Base-by-base conservation (phyloP, 2,113 vertebrate species). In the Pongo pygmaeus region DNA sequence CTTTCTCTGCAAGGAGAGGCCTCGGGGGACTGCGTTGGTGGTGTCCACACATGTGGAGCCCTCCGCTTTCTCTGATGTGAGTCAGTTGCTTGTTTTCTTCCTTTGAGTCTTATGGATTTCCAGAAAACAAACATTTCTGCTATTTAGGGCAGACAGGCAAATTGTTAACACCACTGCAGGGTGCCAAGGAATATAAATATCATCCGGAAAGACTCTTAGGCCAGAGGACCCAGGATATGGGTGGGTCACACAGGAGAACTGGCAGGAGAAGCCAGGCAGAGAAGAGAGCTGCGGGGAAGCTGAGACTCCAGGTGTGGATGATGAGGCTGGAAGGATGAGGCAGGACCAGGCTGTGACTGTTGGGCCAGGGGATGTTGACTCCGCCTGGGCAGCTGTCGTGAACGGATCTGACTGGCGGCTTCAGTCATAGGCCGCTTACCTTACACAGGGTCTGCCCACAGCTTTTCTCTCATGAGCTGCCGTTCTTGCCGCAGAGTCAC, bases 21-120 rank as follows among this genome's bases (percentile, higher is more conserved):
- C n/a, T n/a, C n/a, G n/a, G n/a, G n/a, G 55, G 7, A 22, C 40
- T 0, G 3, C 5, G 80, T 40, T 23, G 23, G 78, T 11, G 0
- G n/a, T 46, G 13, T 25, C 38, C 14, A 22, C 38, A 43, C 38
- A 14, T 12, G 1, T 13, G 30, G 30, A 18, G 57, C 32, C 43
- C 74, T 9, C 23, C 20, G 9, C 8, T 6, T 25, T 2, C 32
- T 59, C 46, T 50, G 0, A 9, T 61, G 7, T 5, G 20, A 40
- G 6, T 30, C 7, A 13, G 9, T 14, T 9, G 1, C 50, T 43
- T 30, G 13, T 25, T 43, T 27, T 32, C 35, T 35, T 6, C 32
- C 38, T 9, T 40, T 8, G 8, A 8, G 7, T 30, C 72, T 32
- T 40, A 7, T 18, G 14, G 50, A 16, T 48, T 59, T 2, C 1